These are phyloP conservation scores for Drosophila diplacantha DNA, from an alignment of 2,888 invertebrate genomes.

Conservation along the genomic window DNA sequence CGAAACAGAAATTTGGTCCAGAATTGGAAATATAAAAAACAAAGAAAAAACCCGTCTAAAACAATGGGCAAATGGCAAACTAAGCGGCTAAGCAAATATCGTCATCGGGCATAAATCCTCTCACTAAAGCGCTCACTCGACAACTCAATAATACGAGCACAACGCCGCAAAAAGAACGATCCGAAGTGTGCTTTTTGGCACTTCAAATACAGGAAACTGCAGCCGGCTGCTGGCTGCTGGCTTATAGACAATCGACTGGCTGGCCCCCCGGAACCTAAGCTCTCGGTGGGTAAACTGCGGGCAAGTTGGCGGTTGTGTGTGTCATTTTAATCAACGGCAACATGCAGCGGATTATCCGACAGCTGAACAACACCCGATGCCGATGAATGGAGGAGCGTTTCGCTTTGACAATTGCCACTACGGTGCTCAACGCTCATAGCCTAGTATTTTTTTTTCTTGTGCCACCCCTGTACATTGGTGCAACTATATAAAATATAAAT, in stretches of 20 bases:
- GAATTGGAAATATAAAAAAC: neutral
- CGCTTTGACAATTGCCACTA: constrained; percentile 54
- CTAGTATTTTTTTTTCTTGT: neutral
- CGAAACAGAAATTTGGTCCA: neutral
- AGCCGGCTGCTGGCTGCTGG: constrained; percentile 29
- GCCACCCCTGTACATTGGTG: constrained; percentile 26
- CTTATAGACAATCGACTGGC: constrained; percentile 61
- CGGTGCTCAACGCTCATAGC: constrained; percentile 11
- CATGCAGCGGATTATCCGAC: constrained; percentile 72
- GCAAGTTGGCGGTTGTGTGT: constrained; percentile 24
- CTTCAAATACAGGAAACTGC: constrained; percentile 58
- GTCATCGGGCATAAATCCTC: constrained; percentile 61
- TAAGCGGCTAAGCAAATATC: constrained; percentile 69
- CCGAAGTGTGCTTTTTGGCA: constrained; percentile 69
- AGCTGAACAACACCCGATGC: constrained; percentile 67
- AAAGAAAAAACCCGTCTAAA: constrained; percentile 12
- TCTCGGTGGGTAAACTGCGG: constrained; percentile 34
- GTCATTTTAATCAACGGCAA: constrained; percentile 66
- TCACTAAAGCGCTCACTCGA: constrained; percentile 60
- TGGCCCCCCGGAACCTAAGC: constrained; percentile 13
- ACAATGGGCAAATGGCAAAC: constrained; percentile 60
- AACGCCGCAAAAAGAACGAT: constrained; percentile 17
- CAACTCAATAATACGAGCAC: constrained; percentile 44
- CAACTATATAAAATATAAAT: neutral
- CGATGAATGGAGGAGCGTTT: constrained; percentile 53